A percentile compares a stretch with the other conserved stretches of the same genome.
phyloP scores from a whole-genome alignment of 92 coral and sea anemone species.

The Blastomussa wellsi region DNA sequence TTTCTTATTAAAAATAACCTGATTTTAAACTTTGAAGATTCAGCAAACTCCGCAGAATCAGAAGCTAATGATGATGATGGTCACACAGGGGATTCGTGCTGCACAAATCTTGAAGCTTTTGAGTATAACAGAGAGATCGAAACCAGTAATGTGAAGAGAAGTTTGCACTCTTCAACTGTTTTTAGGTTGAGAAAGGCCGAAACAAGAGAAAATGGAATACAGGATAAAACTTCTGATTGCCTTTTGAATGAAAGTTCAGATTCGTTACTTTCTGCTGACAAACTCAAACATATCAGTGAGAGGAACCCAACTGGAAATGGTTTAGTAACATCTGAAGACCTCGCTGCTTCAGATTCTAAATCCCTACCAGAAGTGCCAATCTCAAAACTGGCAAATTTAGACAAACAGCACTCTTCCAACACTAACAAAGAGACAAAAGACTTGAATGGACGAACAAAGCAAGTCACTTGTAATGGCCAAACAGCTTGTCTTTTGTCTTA shows the following conservation, averaged over 20 bases:
- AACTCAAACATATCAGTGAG: not conserved
- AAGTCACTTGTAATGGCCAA: not conserved
- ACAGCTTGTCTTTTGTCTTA: not conserved
- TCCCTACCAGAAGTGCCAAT: not conserved
- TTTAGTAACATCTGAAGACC: not conserved
- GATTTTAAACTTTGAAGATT: conserved; percentile 29
- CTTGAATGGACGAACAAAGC: not conserved
- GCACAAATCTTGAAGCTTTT: conserved; percentile 27
- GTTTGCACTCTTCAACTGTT: conserved; percentile 87
- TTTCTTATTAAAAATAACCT: conserved; percentile 65
- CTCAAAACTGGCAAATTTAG: not conserved
- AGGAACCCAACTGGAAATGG: not conserved
- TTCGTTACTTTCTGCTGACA: not conserved
- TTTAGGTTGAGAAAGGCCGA: conserved; percentile 43
- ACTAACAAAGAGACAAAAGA: not conserved
- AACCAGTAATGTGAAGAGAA: conserved; percentile 66
- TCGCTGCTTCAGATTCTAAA: not conserved
- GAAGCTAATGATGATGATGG: not conserved
- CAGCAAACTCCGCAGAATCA: conserved; percentile 16
- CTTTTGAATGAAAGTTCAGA: not conserved
- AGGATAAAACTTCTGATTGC: not conserved
- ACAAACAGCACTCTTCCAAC: not conserved
- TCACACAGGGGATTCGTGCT: not conserved
- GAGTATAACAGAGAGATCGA: conserved; percentile 51
- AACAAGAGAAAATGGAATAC: not conserved